These are phyloP conservation scores for Cephus runcator DNA, from an alignment of 2,888 invertebrate species.

Conservation along the genomic window DNA sequence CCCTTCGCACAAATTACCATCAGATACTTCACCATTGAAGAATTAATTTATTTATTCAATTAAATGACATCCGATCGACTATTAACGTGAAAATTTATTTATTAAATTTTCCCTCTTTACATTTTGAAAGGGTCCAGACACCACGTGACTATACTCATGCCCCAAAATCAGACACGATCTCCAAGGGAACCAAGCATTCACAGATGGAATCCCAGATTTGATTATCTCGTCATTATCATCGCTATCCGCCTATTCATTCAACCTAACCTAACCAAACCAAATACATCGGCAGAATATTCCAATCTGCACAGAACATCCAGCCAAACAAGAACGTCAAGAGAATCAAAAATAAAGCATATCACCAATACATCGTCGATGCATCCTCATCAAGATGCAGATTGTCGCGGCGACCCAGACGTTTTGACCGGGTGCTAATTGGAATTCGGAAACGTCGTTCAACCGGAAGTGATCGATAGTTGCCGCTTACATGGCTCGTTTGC, in stretches of 20 bases:
- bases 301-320: not conserved
- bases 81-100: not conserved
- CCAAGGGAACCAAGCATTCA: not conserved
- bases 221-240: not conserved
- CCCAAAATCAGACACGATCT: not conserved
- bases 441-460: conserved; percentile 13
- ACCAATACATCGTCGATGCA: not conserved
- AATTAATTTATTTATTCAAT: not conserved
- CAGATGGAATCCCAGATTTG: not conserved
- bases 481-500: conserved; percentile 22
- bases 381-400: conserved; percentile 1
- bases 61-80: too few species aligned
- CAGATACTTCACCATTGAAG: not conserved
- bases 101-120: not conserved
- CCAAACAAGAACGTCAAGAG: not conserved
- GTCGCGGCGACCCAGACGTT: conserved; percentile 3
- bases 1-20: too few species aligned
- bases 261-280: not conserved
- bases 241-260: not conserved
- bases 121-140: not conserved
- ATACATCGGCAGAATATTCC: not conserved
- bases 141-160: not conserved
- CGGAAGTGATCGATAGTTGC: conserved; percentile 22
- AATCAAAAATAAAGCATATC: not conserved
- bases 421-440: conserved; percentile 18